phyloP scores from a whole-genome alignment of 2,888 invertebrate genomes.

The Lasioglossum pauxillum region DNA sequence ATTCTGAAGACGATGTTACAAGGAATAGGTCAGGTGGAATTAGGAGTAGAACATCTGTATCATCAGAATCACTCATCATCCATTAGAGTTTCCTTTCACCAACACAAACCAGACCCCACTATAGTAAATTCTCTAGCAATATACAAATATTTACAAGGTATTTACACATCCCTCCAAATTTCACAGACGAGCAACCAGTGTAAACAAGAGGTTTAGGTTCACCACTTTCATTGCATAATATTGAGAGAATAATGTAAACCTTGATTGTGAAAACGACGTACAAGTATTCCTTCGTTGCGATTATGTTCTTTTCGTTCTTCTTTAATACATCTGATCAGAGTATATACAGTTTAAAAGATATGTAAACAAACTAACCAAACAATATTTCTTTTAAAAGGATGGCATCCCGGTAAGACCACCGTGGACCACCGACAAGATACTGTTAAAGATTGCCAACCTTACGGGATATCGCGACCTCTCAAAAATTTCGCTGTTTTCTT shows the following conservation, averaged over 20 bases:
- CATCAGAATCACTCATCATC: conserved; percentile 91
- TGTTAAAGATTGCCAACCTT: too few relatives aligned
- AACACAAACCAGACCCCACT: conserved; percentile 36
- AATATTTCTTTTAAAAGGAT: conserved; percentile 9
- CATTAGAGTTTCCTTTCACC: conserved; percentile 57
- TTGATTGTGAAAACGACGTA: neutral
- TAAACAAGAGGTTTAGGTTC: conserved; percentile 55
- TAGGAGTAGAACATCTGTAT: conserved; percentile 92
- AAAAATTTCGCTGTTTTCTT: too few relatives aligned
- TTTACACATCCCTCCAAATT: conserved; percentile 37
- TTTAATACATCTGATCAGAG: conserved; percentile 1
- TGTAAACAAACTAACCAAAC: conserved; percentile 52
- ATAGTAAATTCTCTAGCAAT: conserved; percentile 12
- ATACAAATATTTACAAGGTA: conserved; percentile 42
- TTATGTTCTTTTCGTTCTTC: neutral
- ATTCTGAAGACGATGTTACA: conserved; percentile 86
- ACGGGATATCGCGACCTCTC: too few relatives aligned
- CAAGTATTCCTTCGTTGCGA: neutral
- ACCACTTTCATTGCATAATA: conserved; percentile 29
- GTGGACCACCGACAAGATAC: too few relatives aligned
- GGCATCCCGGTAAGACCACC: conserved; percentile 11
- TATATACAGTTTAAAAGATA: conserved; percentile 19
- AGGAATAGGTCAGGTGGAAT: conserved; percentile 92
- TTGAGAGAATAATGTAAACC: conserved; percentile 18
- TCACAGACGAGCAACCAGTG: conserved; percentile 17